phyloP scores from a whole-genome alignment of 2,888 invertebrate genomes.

The Zeuzera pyrina region DNA sequence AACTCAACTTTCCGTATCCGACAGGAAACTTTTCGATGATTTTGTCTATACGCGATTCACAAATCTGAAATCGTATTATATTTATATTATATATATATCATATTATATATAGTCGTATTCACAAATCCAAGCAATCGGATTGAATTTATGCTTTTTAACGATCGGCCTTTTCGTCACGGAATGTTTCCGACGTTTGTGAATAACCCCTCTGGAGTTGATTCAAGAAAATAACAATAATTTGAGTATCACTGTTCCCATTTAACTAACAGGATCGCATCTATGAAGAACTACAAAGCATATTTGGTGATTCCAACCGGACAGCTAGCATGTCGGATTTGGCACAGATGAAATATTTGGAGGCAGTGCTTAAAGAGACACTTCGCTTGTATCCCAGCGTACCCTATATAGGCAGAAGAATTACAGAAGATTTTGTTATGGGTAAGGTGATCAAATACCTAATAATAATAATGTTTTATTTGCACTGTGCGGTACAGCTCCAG shows the following conservation, averaged over 20 bases:
- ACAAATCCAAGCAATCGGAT: too few relatives aligned
- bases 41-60: too few relatives aligned
- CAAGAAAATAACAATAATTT: neutral
- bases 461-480: too few relatives aligned
- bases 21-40: too few relatives aligned
- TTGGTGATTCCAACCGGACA: slow-evolving; percentile 46
- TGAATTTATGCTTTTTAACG: too few relatives aligned
- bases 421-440: slow-evolving; percentile 76
- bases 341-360: slow-evolving; percentile 78
- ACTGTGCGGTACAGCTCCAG: too few relatives aligned
- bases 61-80: too few relatives aligned
- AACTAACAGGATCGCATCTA: slow-evolving; percentile 47
- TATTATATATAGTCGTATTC: too few relatives aligned
- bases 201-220: neutral
- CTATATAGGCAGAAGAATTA: slow-evolving; percentile 72
- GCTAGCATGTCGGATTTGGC: slow-evolving; percentile 70
- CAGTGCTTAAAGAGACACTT: slow-evolving; percentile 79
- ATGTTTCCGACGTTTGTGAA: too few relatives aligned
- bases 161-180: too few relatives aligned
- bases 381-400: slow-evolving; percentile 79
- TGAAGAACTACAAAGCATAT: slow-evolving; percentile 45
- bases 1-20: too few relatives aligned
- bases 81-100: too few relatives aligned
- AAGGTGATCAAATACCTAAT: slow-evolving; percentile 16
- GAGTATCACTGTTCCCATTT: neutral